Evolutionary conservation across 2,888 invertebrate genomes (phyloP).

Genomic region (Metallyticus violacea): DNA sequence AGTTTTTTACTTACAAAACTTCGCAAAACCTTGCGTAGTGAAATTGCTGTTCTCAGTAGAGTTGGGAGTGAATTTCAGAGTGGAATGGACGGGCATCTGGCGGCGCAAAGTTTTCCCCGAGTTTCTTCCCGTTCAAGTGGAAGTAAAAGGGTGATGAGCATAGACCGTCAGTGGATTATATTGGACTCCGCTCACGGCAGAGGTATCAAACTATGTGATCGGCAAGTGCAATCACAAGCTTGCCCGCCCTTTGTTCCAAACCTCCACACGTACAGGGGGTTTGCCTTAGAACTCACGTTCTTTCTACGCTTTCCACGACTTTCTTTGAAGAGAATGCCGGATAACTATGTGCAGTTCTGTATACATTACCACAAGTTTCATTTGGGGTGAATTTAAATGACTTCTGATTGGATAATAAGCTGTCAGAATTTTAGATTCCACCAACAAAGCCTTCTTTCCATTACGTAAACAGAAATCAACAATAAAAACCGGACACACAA

Average conservation of each 20-base stretch:
- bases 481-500: too few species aligned
- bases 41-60: too few species aligned
- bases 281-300: background rate
- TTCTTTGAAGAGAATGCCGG: background rate
- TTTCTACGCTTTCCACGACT: background rate
- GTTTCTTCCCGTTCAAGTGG: background rate
- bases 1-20: too few species aligned
- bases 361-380: too few species aligned
- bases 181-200: background rate
- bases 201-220: background rate
- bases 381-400: too few species aligned
- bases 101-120: background rate
- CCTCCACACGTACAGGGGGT: background rate
- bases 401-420: too few species aligned
- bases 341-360: too few species aligned
- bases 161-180: background rate
- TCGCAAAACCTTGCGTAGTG: background rate
- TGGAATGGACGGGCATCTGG: background rate
- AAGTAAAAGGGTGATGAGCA: background rate
- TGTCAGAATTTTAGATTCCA: too few species aligned
- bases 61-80: too few species aligned
- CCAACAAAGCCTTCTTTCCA: too few species aligned
- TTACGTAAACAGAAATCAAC: too few species aligned
- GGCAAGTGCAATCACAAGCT: background rate
- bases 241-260: background rate